Conservation (phyloP, 1,140 invertebrate species). For the Neelides sp. region DNA sequence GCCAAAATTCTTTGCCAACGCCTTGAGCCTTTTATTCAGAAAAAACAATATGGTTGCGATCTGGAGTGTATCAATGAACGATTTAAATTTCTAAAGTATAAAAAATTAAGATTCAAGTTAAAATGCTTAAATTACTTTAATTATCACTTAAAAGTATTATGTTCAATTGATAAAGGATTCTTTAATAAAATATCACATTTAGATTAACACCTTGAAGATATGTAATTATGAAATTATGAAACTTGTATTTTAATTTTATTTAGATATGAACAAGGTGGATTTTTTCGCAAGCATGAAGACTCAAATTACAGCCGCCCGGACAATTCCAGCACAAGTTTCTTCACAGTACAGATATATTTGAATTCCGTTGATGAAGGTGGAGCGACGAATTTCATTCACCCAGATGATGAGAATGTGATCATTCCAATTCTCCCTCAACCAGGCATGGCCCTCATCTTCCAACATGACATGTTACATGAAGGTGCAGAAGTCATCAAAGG, state of each 20-base stretch:
- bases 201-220: no score
- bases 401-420: neutral
- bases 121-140: no score
- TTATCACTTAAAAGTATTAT: no score
- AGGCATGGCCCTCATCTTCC: conserved; percentile 9
- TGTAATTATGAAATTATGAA: no score
- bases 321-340: neutral
- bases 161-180: no score
- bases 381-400: conserved; percentile 15
- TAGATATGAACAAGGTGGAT: conserved; percentile 6
- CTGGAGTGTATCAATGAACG: conserved; percentile 16
- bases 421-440: neutral
- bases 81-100: conserved; percentile 13
- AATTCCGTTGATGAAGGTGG: conserved; percentile 21
- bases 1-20: conserved; percentile 4
- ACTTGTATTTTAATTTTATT: no score
- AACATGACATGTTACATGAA: conserved; percentile 17
- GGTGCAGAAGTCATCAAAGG: neutral
- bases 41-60: neutral
- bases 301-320: neutral
- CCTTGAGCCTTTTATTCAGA: conserved; percentile 8
- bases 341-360: conserved; percentile 24
- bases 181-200: no score
- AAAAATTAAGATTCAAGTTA: no score
- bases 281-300: conserved; percentile 13